Percentiles rank a stretch among this genome's conserved stretches.
Conservation (phyloP, 2,113 vertebrate genomes). For the Indicator indicator region DNA sequence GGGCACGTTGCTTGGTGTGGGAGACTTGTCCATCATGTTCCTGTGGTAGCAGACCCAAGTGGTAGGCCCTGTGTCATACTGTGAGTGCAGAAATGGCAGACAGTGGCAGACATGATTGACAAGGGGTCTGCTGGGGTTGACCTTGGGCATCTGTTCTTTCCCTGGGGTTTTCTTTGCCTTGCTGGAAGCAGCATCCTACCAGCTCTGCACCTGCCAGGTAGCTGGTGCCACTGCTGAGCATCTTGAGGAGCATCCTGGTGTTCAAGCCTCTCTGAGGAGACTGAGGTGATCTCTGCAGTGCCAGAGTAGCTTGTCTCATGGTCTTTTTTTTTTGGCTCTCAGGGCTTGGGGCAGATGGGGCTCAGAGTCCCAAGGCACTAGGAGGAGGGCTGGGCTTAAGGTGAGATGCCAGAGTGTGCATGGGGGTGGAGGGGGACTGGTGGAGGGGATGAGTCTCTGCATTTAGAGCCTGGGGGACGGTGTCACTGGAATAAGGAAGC, state of each 20-base stretch:
- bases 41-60: not conserved
- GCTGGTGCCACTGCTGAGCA: not conserved
- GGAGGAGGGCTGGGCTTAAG: not conserved
- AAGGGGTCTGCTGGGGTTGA: not conserved
- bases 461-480: not conserved
- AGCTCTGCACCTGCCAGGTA: not conserved
- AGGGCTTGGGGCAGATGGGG: not conserved
- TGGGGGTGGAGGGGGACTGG: not conserved
- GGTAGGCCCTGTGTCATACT: not conserved
- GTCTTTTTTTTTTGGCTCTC: slow-evolving; percentile 27
- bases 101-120: not conserved
- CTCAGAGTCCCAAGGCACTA: not conserved
- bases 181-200: not conserved
- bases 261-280: not conserved
- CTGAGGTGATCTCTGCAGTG: not conserved
- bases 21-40: not conserved
- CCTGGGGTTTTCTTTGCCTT: not conserved
- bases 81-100: not conserved
- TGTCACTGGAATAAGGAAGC: not conserved
- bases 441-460: not conserved
- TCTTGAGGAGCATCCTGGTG: not conserved
- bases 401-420: not conserved
- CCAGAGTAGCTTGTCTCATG: not conserved
- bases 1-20: not conserved
- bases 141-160: not conserved